Evolutionary conservation across 1,140 invertebrate species (phyloP).

Genomic region (Gonatopus flavifemur): DNA sequence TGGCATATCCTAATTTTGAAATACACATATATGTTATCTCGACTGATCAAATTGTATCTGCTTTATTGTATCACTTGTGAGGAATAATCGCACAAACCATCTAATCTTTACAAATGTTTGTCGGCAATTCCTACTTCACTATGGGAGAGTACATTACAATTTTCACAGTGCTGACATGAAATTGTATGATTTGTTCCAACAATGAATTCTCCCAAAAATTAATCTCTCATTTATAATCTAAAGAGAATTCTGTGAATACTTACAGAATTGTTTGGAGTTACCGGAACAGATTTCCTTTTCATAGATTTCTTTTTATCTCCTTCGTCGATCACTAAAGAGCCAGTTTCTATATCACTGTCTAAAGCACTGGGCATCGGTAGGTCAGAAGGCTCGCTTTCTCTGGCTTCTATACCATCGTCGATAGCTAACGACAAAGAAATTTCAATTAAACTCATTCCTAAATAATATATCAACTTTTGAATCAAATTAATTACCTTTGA

Average conservation of each 20-base stretch:
- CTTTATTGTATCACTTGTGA: too few species aligned
- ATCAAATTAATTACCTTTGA: constrained; percentile 21
- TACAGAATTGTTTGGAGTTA: constrained; percentile 38
- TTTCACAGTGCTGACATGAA: constrained; percentile 17
- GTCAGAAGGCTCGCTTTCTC: constrained; percentile 23
- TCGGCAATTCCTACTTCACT: constrained; percentile 51
- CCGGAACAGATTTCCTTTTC: constrained; percentile 42
- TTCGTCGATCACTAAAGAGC: constrained; percentile 65
- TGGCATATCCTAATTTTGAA: constrained; percentile 42
- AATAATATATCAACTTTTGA: neutral
- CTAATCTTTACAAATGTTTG: constrained; percentile 51
- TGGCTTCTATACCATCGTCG: constrained; percentile 18
- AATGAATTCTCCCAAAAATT: too few species aligned
- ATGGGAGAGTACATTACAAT: constrained; percentile 31
- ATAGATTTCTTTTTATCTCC: constrained; percentile 55
- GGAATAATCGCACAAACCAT: constrained; percentile 58
- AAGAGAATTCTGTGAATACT: constrained; percentile 13
- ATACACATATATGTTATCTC: too few species aligned
- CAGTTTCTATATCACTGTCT: constrained; percentile 56
- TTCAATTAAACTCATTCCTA: neutral
- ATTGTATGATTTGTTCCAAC: too few species aligned
- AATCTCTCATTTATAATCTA: too few species aligned
- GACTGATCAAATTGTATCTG: too few species aligned
- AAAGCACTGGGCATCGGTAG: constrained; percentile 21
- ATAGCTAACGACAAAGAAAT: neutral